Evolutionary conservation across 1,140 invertebrate genomes (phyloP), one percentile per base, ranked within the genome.

Genomic region (Papilio glaucus): DNA sequence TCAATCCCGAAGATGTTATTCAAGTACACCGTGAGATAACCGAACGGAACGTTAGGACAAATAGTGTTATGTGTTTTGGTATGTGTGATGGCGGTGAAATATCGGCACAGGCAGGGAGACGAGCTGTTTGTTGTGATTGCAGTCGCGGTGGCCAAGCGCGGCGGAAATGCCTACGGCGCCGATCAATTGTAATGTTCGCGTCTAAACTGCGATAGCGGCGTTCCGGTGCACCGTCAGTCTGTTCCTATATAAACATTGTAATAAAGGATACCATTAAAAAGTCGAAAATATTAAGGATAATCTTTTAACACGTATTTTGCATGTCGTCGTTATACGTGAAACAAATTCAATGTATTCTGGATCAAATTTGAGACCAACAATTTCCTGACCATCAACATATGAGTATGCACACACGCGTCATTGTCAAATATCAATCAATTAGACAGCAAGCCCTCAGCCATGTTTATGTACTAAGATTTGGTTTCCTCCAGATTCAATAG

Each of bases 171-270:
- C 21, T 67, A 39, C 38, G 12, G 49, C 21, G 18, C 9, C 39
- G 63, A 24, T 41, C 37, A 42, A 67, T 67, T 67, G 37, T 42
- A 67, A 67, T 67, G 63, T 42, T 67, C 62, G 13, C 62, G 63
- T 67, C 63, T 21, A 42, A 67, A 42, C 24, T n/a, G 3, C 9
- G 21, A 57, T 57, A 24, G 9, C 18, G 10, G 18, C 45, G 18
- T 49, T 49, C 7, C 8, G 45, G 8, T 10, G 45, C 18, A 49
- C 49, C 21, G 21, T 57, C 49, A 24, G 9, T 13, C 21, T 57
- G 21, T 57, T 57, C 49, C 18, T 26, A 24, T 9, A 24, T 26
- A 57, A 57, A 57, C 49, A 57, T 57, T 57, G 49, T 57, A 57
- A 57, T 57, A 24, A 57, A 57, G 24, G 24, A 57, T 24, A 57